A percentile compares a stretch with the other conserved stretches of the same genome.
phyloP scores from a whole-genome alignment of 2,797 vertebrate genomes.

The Artibeus jamaicensis region DNA sequence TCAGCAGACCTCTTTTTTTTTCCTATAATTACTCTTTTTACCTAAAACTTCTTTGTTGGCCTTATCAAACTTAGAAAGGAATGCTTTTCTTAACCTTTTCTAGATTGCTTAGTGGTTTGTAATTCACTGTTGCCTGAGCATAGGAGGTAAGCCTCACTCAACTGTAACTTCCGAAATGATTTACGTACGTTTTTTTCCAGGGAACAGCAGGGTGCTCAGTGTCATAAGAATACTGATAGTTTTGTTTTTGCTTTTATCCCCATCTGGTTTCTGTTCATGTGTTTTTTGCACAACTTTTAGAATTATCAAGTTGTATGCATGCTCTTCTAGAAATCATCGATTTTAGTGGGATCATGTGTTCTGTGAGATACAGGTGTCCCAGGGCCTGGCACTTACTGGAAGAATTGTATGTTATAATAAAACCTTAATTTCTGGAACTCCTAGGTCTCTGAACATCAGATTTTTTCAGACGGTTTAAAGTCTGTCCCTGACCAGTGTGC shows the following conservation, averaged over 20 bases:
- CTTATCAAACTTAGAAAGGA: not conserved
- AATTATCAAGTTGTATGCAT: not conserved
- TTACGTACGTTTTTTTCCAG: not conserved
- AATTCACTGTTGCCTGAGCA: not conserved
- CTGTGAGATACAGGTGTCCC: not conserved
- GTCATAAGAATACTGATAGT: not conserved
- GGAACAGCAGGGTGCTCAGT: not conserved
- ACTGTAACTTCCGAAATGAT: not conserved
- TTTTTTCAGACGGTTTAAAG: not conserved
- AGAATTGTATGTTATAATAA: not conserved
- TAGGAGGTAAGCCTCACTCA: not conserved
- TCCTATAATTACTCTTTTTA: not conserved
- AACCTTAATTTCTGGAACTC: not conserved
- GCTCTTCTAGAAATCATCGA: not conserved
- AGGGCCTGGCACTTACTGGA: not conserved
- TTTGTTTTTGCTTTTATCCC: not conserved
- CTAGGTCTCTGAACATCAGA: not conserved
- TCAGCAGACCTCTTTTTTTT: not conserved
- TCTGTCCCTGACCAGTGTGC: not conserved
- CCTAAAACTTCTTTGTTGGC: not conserved
- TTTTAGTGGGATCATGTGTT: not conserved
- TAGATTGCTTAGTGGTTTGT: not conserved
- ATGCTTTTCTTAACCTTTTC: not conserved
- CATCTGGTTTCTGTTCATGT: not conserved
- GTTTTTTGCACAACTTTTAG: conserved; percentile 12